Base-by-base conservation (phyloP, 2,888 invertebrate genomes). In the Sinohyriopsis cumingii region DNA sequence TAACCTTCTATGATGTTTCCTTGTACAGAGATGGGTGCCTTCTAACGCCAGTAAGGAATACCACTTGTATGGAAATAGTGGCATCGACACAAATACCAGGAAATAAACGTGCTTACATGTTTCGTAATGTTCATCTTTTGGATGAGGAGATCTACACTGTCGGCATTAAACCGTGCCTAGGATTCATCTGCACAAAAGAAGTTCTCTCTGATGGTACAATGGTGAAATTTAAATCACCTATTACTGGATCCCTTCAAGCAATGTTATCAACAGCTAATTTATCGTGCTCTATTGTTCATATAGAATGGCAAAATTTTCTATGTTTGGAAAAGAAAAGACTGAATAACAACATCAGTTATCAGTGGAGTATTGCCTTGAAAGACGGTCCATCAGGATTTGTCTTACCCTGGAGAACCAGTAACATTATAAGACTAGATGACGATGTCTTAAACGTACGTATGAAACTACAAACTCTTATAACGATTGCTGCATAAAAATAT, bases 161-260 rank as follows among this genome's bases (percentile, higher is more conserved):
- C 9, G 45, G 22, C 18, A 60, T 72, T 5, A 33, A 63, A 55
- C 64, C 69, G 5, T 72, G 72, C n/a, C 65, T 72, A 28, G 64
- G 57, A 25, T 24, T 28, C 1, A n/a, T 20, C 53, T 72, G 72
- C 28, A 25, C 66, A 12, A 12, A 15, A n/a, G 55, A 28, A 22
- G 61, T 68, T 0, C 28, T 18, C 19, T 65, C 68, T 18, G 57
- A 69, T 20, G 56, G 54, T 20, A n/a, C 68, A 20, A 24, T 19
- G 9, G 33, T 72, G 3, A 66, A 66, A 25, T 1, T 1, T 18
- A 15, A 55, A 18, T 18, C 18, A 19, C 54, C 15, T 15, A n/a
- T 9, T 6, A 5, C 54, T 20, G 45, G 25, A 18, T 28, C 19
- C 5, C 28, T 53, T 28, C 22, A 54, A 7, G 60, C 56, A 4